Conservation (phyloP, 1,140 invertebrate species). For the Olivierus martensii region DNA sequence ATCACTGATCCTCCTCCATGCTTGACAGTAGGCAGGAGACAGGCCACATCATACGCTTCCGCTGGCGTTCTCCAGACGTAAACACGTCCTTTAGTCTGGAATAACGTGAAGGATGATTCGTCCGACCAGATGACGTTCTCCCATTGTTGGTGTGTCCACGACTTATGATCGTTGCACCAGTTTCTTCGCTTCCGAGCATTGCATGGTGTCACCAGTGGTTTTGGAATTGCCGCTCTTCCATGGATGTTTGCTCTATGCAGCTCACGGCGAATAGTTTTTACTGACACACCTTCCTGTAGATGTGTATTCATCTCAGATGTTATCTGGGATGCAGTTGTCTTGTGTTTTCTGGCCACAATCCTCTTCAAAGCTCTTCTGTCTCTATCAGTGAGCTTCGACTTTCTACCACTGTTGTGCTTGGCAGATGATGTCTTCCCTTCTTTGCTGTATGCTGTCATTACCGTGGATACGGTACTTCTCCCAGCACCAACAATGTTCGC, state of each 20-base stretch:
- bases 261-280: too few relatives aligned
- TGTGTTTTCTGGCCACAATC: too few relatives aligned
- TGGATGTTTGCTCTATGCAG: not conserved
- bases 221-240: conserved; percentile 3
- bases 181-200: conserved; percentile 7
- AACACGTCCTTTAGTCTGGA: conserved; percentile 2
- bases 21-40: conserved; percentile 6
- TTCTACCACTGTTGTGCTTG: too few relatives aligned
- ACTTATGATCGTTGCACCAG: conserved; percentile 1
- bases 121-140: conserved; percentile 3
- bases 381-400: too few relatives aligned
- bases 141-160: not conserved
- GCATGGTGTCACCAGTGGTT: conserved; percentile 4
- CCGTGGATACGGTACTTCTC: too few relatives aligned
- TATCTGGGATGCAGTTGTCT: too few relatives aligned
- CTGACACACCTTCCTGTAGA: too few relatives aligned
- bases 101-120: conserved; percentile 4
- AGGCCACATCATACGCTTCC: conserved; percentile 2
- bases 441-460: too few relatives aligned
- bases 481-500: too few relatives aligned
- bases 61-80: conserved; percentile 2
- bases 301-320: too few relatives aligned
- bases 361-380: too few relatives aligned
- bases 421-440: too few relatives aligned
- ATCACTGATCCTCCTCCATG: conserved; percentile 3